phyloP scores from a whole-genome alignment of 1,140 invertebrate genomes.

The Melanaphis sacchari region DNA sequence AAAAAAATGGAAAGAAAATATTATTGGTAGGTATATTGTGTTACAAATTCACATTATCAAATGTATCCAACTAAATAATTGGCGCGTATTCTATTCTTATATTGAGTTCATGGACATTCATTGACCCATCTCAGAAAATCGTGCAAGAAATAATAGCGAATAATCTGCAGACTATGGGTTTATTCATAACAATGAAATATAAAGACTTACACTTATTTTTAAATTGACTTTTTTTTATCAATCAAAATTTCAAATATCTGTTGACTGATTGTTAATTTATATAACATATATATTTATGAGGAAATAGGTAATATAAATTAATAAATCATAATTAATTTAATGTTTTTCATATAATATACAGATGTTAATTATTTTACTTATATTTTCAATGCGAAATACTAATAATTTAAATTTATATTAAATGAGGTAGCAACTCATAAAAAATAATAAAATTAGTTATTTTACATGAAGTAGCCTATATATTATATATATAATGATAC shows the following conservation, averaged over 20 bases:
- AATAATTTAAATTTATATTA: not conserved
- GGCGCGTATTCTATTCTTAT: conserved; percentile 12
- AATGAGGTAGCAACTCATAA: not conserved
- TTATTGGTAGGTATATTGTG: not conserved
- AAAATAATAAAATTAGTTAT: not conserved
- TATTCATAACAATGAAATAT: not conserved
- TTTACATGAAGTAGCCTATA: not conserved
- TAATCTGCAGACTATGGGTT: not conserved
- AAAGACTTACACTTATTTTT: not conserved
- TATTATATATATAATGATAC: too few relatives aligned
- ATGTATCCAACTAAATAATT: conserved; percentile 22
- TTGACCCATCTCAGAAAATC: conserved; percentile 31
- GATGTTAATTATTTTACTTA: not conserved
- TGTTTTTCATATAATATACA: too few relatives aligned
- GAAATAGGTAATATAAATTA: too few relatives aligned
- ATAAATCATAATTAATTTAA: too few relatives aligned
- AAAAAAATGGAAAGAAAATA: not conserved
- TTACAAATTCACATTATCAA: not conserved
- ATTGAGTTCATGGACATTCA: conserved; percentile 23
- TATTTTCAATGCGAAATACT: not conserved
- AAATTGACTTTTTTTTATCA: not conserved
- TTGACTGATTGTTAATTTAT: too few relatives aligned
- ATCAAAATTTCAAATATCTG: not conserved
- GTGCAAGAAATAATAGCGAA: not conserved
- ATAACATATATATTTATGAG: too few relatives aligned